Base-by-base conservation (phyloP, 2,888 invertebrate species). In the Biston betularia region DNA sequence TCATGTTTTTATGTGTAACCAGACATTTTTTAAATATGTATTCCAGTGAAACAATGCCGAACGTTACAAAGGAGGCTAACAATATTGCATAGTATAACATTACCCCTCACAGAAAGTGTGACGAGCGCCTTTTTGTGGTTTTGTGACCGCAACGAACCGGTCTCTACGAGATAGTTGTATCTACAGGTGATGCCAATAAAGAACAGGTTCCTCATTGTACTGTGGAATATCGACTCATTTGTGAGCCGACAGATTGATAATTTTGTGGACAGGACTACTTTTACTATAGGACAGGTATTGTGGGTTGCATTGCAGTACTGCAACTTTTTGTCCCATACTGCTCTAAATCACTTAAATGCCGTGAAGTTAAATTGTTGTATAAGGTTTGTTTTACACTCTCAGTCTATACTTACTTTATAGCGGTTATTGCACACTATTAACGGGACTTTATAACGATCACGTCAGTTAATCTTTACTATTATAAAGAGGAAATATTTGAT, bases 151-250 rank as follows among this genome's bases (percentile, higher is more conserved):
- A 81, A 71, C 74, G 75, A 85, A 89, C 89, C 87, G 88, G 90
- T 90, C 83, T 72, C 74, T 75, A 78, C 81, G 82, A 80, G 81
- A 84, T 82, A 83, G 83, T 82, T 66, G 69, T 59, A 64, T 50
- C 58, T 79, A 87, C 91, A 90, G 89, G 90, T 91, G 90, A 86
- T 85, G 83, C 83, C 80, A 81, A 78, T 78, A 81, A 75, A 77
- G 79, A 89, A 90, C 91, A 83, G 89, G 90, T 90, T 83, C 77
- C 73, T 80, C 78, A 73, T 71, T 71, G 81, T 83, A 85, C 86
- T 85, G 82, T 88, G 84, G 79, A 79, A 84, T 83, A 85, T 78
- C 75, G 74, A 79, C 75, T 78, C 64, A 61, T 69, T 71, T 71
- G 63, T 70, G 60, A 60, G 64, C 34, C 42, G 67, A 62, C 56